A percentile compares a stretch with the other conserved stretches of the same genome.
Conservation (phyloP, 2,113 vertebrate species). For the Oxyruncus cristatus region DNA sequence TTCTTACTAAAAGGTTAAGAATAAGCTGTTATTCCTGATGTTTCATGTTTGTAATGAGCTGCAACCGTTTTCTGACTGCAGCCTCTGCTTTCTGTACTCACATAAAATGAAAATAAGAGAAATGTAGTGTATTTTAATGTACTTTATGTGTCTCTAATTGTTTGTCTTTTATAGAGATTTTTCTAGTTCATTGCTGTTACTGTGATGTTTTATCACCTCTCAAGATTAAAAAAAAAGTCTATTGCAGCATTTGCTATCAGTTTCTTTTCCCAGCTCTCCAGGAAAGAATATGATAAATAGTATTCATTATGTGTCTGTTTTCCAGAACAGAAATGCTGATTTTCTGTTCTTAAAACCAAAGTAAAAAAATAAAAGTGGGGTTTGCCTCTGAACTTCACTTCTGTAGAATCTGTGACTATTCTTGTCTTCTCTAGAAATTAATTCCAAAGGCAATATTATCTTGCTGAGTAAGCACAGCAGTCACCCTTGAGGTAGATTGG, state of each 20-base stretch:
- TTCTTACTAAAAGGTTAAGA: neutral
- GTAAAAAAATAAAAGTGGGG: neutral
- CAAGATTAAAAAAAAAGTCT: neutral
- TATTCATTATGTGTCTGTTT: neutral
- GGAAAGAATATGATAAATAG: neutral
- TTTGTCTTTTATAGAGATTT: neutral
- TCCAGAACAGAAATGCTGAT: neutral
- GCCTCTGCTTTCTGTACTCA: neutral
- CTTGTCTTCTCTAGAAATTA: neutral
- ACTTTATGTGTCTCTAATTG: neutral
- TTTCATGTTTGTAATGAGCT: neutral
- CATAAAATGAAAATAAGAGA: neutral
- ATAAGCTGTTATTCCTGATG: neutral
- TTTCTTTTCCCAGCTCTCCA: neutral
- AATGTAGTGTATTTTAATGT: neutral
- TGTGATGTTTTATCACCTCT: neutral
- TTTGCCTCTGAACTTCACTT: neutral
- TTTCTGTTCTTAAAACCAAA: neutral
- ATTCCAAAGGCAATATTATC: neutral
- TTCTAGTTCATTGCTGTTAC: neutral
- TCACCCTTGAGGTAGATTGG: neutral
- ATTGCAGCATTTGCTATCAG: neutral
- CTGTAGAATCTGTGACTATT: neutral
- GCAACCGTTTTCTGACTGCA: neutral
- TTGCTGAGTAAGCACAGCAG: constrained; percentile 13